Evolutionary conservation across 2,797 vertebrate species (phyloP).

Genomic region (Moxostoma hubbsi): DNA sequence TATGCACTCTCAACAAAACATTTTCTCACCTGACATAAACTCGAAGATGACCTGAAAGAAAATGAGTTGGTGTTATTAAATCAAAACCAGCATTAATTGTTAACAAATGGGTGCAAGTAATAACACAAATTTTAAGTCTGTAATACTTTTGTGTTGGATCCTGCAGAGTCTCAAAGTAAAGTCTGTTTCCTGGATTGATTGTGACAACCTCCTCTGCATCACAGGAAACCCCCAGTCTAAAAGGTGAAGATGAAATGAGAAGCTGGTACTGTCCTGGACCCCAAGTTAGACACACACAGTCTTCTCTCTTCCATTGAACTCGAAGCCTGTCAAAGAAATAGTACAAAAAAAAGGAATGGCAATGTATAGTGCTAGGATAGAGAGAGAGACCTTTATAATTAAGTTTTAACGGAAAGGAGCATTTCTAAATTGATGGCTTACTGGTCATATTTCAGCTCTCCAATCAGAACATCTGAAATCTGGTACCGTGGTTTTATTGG

Average conservation of each 20-base stretch:
- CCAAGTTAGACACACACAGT: constrained; percentile 74
- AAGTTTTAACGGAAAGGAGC: neutral
- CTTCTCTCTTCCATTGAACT: constrained; percentile 64
- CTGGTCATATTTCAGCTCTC: constrained; percentile 79
- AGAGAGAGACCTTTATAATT: neutral
- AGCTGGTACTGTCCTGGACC: constrained; percentile 73
- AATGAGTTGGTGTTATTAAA: neutral
- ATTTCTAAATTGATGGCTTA: constrained; percentile 66
- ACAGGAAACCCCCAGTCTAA: constrained; percentile 82
- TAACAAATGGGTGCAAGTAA: neutral
- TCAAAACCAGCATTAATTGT: neutral
- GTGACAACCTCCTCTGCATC: constrained; percentile 79
- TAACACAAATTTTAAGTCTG: neutral
- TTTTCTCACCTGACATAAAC: constrained; percentile 38
- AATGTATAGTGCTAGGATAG: constrained; percentile 6
- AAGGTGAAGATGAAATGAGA: constrained; percentile 79
- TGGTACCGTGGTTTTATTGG: too few relatives aligned
- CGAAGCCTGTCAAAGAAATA: constrained; percentile 74
- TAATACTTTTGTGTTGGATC: constrained; percentile 50
- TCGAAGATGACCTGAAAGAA: constrained; percentile 38
- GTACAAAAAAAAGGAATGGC: neutral
- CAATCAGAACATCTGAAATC: constrained; percentile 84
- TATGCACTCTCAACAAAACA: neutral
- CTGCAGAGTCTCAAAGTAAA: constrained; percentile 87
- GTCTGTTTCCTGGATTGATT: constrained; percentile 82